A percentile compares a stretch with the other conserved stretches of the same genome.
phyloP scores from a whole-genome alignment of 2,797 vertebrate species.

The Yasuhikotakia modesta region DNA sequence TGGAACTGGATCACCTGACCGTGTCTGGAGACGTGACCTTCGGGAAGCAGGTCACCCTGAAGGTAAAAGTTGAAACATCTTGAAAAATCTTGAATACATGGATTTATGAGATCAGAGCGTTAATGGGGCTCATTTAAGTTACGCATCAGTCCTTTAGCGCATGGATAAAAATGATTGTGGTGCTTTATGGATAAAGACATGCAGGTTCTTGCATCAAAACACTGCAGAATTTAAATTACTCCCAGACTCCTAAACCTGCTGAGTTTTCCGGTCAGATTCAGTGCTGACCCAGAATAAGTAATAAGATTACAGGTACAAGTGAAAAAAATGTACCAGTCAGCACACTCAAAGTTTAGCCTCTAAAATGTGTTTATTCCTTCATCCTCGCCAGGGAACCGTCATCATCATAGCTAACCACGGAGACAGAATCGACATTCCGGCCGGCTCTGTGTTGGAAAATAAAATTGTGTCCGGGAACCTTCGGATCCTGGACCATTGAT shows the following conservation, averaged over 20 bases:
- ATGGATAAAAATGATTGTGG: too few relatives aligned
- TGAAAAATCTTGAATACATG: too few relatives aligned
- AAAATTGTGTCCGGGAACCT: conserved; percentile 97
- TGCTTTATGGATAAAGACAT: too few relatives aligned
- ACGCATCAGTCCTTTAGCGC: too few relatives aligned
- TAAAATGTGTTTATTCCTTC: neutral
- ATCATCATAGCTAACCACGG: conserved; percentile 98
- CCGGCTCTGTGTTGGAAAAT: conserved; percentile 93
- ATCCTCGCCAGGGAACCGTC: conserved; percentile 88
- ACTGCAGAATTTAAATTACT: too few relatives aligned
- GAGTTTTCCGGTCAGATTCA: too few relatives aligned
- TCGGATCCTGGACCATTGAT: conserved; percentile 93
- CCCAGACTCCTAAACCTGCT: too few relatives aligned
- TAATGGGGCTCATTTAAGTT: too few relatives aligned
- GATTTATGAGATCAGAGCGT: too few relatives aligned
- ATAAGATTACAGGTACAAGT: too few relatives aligned
- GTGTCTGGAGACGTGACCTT: conserved; percentile 98
- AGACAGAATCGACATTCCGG: conserved; percentile 93
- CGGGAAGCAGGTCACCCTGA: conserved; percentile 94
- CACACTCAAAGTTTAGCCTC: neutral
- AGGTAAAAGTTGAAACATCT: conserved; percentile 75
- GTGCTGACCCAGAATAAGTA: too few relatives aligned
- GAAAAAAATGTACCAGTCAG: neutral
- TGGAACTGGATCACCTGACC: conserved; percentile 97
- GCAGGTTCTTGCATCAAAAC: too few relatives aligned